Evolutionary conservation across 2,888 invertebrate species (phyloP).

Genomic region (Leucania comma): DNA sequence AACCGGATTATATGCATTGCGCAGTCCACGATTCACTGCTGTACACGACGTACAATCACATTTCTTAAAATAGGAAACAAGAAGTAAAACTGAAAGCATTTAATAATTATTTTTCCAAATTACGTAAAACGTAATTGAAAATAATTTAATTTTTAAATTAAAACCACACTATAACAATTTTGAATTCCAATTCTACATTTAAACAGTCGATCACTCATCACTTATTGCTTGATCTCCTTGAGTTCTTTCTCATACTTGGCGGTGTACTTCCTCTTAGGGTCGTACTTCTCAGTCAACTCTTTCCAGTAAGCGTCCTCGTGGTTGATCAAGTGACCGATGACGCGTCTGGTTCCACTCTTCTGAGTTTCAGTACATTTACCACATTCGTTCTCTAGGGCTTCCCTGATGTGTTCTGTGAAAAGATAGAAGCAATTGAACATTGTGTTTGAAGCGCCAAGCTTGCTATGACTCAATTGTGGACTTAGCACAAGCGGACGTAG

Average conservation of each 20-base stretch:
- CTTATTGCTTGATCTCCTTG: slow-evolving; percentile 63
- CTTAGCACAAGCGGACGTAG: not conserved
- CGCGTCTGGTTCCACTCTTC: slow-evolving; percentile 67
- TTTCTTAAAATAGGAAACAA: slow-evolving; percentile 1
- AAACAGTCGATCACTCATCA: not conserved
- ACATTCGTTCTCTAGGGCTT: slow-evolving; percentile 77
- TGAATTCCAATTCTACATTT: not conserved
- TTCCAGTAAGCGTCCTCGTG: slow-evolving; percentile 78
- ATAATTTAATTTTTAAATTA: slow-evolving; percentile 1
- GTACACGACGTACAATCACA: not conserved
- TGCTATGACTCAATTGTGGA: not conserved
- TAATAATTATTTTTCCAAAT: slow-evolving; percentile 2
- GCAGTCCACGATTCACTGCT: not conserved
- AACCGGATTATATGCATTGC: not conserved
- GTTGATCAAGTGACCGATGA: slow-evolving; percentile 76
- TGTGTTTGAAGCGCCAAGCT: not conserved
- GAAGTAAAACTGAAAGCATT: slow-evolving; percentile 6
- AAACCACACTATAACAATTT: slow-evolving; percentile 30
- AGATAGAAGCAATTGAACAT: not conserved
- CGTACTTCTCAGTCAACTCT: slow-evolving; percentile 80
- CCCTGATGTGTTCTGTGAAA: slow-evolving; percentile 74
- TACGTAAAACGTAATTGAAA: slow-evolving; percentile 3
- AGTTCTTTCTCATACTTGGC: slow-evolving; percentile 79
- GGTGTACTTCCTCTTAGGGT: slow-evolving; percentile 77
- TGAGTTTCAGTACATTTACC: slow-evolving; percentile 75